Percentiles rank a stretch among this genome's conserved stretches.
Evolutionary conservation across 1,140 invertebrate genomes (phyloP).

Genomic region (Lepidurus packardi): DNA sequence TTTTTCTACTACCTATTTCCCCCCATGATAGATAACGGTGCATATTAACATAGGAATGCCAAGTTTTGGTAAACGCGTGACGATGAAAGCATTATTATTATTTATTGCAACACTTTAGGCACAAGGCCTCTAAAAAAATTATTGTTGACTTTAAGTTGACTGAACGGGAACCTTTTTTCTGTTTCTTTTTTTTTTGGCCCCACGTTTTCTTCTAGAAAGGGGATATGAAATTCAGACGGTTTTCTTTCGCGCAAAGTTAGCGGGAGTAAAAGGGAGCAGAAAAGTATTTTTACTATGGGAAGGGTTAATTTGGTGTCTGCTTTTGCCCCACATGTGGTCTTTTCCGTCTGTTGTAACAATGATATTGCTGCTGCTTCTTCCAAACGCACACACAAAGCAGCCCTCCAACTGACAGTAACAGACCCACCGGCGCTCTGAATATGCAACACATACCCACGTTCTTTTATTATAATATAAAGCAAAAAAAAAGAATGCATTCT

Average conservation of each 20-base stretch:
- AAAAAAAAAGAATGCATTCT: not conserved
- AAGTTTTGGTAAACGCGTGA: not conserved
- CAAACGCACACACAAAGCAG: constrained; percentile 9
- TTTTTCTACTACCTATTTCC: constrained; percentile 27
- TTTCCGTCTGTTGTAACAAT: constrained; percentile 22
- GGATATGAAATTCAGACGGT: not conserved
- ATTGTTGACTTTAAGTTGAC: not conserved
- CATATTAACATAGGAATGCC: not conserved
- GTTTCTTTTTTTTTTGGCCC: not conserved
- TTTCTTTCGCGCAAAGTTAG: not conserved
- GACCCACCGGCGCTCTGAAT: not conserved
- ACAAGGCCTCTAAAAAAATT: no score
- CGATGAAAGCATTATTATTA: constrained; percentile 12
- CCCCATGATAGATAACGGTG: constrained; percentile 32
- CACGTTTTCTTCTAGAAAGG: not conserved
- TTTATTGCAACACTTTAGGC: no score
- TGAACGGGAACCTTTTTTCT: not conserved
- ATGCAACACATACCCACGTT: not conserved
- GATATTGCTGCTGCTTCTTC: constrained; percentile 21
- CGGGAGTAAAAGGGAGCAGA: not conserved
- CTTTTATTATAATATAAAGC: no score
- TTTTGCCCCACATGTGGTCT: not conserved
- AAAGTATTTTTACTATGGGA: constrained; percentile 28
- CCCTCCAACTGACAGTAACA: constrained; percentile 21
- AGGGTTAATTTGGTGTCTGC: constrained; percentile 7